Conservation (phyloP, 2,113 vertebrate species). For the Pteropus alecto region DNA sequence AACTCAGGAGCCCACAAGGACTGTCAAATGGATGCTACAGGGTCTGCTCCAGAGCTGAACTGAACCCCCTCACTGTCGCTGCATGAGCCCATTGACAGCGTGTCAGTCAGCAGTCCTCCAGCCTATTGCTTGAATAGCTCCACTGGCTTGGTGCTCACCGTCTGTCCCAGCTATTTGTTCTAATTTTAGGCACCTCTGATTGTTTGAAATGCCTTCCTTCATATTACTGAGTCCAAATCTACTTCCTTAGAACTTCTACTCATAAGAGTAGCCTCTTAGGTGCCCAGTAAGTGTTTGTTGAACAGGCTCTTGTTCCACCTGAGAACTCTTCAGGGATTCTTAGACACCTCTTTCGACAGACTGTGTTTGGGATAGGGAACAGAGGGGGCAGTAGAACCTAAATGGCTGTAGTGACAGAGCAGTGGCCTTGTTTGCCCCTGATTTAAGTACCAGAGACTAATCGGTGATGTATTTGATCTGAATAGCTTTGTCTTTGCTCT, state of each 20-base stretch:
- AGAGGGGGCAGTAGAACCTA: no score
- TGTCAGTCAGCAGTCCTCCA: background rate
- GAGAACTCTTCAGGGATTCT: background rate
- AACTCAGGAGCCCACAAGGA: background rate
- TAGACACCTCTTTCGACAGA: background rate
- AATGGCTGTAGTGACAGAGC: background rate
- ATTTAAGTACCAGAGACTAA: background rate
- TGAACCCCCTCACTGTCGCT: no score
- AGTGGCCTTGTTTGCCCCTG: background rate
- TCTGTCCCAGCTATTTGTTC: background rate
- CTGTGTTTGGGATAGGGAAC: no score
- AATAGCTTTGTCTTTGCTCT: background rate
- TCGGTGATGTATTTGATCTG: background rate
- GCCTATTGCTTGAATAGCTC: background rate
- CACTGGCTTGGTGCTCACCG: background rate
- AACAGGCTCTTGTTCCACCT: background rate
- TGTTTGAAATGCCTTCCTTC: background rate
- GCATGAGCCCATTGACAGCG: fast-evolving
- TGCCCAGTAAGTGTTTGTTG: background rate
- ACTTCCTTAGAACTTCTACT: background rate
- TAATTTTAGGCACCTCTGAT: background rate
- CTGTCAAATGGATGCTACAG: background rate
- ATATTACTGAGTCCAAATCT: background rate
- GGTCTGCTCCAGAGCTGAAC: background rate
- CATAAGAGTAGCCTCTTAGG: background rate